Conservation (phyloP, 2,797 vertebrate species). For the Anguilla obscura region DNA sequence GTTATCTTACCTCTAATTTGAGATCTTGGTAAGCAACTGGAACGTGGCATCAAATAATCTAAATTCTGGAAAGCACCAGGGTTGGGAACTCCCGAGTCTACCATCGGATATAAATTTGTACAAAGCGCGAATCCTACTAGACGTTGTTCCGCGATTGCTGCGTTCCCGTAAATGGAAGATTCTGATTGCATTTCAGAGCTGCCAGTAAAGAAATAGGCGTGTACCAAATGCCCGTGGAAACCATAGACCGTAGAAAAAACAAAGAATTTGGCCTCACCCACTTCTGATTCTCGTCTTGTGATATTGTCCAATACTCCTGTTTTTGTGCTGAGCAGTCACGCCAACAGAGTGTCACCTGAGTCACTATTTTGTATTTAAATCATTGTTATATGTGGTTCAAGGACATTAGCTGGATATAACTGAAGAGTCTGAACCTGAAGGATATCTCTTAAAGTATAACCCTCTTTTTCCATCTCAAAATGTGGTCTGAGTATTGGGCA, state of each 20-base stretch:
- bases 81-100: neutral
- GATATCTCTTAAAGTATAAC: neutral
- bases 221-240: neutral
- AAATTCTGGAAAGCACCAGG: neutral
- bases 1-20: slow-evolving; percentile 19
- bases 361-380: neutral
- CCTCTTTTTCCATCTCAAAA: neutral
- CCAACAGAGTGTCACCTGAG: neutral
- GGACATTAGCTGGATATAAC: neutral
- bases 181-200: neutral
- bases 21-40: neutral
- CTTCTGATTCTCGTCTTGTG: neutral
- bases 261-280: neutral
- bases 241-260: neutral
- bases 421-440: neutral
- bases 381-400: neutral
- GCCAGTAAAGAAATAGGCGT: neutral
- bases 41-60: neutral
- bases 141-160: neutral
- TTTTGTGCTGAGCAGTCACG: neutral
- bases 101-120: neutral
- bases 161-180: neutral
- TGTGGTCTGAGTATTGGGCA: neutral
- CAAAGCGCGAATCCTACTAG: neutral
- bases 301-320: neutral